A percentile compares a stretch with the other conserved stretches of the same genome.
Evolutionary conservation across 2,113 vertebrate genomes (phyloP).

Genomic region (Nothocercus julius): DNA sequence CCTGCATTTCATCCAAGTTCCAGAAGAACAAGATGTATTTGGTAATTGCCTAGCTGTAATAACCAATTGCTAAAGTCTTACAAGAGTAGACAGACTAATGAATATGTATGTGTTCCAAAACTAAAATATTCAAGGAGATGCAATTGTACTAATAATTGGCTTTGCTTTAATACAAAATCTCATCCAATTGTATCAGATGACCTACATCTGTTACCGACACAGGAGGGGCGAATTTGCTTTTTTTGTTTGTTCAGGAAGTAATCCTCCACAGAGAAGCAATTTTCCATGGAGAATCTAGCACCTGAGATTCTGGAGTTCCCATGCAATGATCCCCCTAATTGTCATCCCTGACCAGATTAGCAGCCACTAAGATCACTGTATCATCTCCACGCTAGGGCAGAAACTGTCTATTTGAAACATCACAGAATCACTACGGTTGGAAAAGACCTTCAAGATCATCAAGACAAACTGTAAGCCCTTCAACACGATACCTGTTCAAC

Average conservation of each 20-base stretch:
- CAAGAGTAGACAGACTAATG: constrained; percentile 25
- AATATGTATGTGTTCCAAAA: constrained; percentile 47
- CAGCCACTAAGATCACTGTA: background rate
- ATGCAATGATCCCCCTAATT: background rate
- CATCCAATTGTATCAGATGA: background rate
- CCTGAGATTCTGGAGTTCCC: background rate
- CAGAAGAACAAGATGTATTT: constrained; percentile 31
- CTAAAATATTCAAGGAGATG: background rate
- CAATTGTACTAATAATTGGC: constrained; percentile 7
- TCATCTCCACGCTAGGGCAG: background rate
- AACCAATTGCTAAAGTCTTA: constrained; percentile 24
- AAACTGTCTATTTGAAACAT: background rate
- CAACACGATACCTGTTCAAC: too few species aligned
- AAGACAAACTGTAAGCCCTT: too few species aligned
- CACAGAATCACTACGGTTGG: too few species aligned
- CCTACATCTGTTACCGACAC: background rate
- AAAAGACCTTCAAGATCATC: too few species aligned
- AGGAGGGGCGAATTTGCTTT: background rate
- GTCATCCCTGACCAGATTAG: background rate
- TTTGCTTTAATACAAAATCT: constrained; percentile 21
- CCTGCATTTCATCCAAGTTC: background rate
- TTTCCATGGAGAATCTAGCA: background rate
- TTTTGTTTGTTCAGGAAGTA: background rate
- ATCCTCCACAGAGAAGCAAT: background rate
- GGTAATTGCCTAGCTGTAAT: constrained; percentile 26